Conservation (phyloP, 2,113 vertebrate species). For the Chaetorhynchus papuensis region DNA sequence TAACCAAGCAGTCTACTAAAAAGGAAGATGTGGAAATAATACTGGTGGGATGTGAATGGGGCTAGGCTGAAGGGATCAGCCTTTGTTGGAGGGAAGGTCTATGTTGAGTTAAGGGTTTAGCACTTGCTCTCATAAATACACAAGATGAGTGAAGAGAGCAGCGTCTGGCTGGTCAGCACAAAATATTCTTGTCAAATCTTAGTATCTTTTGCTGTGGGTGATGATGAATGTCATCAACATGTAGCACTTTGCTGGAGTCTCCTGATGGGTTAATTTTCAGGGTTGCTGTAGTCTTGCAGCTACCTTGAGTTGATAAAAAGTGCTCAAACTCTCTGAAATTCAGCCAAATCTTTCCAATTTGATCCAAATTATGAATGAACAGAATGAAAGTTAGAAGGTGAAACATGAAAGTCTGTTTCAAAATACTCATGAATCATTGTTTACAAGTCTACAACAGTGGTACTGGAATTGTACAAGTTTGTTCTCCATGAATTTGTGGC, state of each 20-base stretch:
- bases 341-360: not conserved
- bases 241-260: not conserved
- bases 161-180: not conserved
- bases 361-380: not conserved
- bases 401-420: not conserved
- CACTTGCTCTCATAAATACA: not conserved
- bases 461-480: not conserved
- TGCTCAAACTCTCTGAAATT: not conserved
- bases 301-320: not conserved
- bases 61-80: not conserved
- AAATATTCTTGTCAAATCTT: not conserved
- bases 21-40: conserved; percentile 8
- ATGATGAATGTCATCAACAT: not conserved
- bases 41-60: not conserved
- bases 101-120: not conserved
- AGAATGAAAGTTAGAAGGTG: not conserved
- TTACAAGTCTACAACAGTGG: not conserved
- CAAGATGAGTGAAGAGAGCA: not conserved
- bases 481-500: not conserved
- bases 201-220: not conserved
- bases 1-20: not conserved
- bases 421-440: not conserved
- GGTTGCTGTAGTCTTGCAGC: not conserved
- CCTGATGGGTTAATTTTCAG: not conserved
- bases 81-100: not conserved